Conservation (phyloP, 1,140 invertebrate genomes). For the Armadillidium nasatum region DNA sequence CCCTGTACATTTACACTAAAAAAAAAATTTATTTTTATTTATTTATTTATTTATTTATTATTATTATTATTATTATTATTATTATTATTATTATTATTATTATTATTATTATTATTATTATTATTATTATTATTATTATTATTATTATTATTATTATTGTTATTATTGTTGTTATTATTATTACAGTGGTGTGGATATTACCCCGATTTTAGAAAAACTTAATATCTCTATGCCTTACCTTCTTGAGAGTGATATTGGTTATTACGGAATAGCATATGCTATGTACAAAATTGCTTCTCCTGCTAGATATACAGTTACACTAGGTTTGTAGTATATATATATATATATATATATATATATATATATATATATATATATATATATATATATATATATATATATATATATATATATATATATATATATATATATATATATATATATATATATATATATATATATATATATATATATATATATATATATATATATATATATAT, state of each 20-base stretch:
- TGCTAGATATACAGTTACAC: slow-evolving; percentile 78
- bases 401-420: slow-evolving; percentile 16
- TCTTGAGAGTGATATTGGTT: slow-evolving; percentile 71
- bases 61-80: slow-evolving; percentile 35
- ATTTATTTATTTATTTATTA: too few species aligned
- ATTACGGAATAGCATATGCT: slow-evolving; percentile 79
- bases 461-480: slow-evolving; percentile 19
- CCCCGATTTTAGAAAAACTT: slow-evolving; percentile 66
- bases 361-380: slow-evolving; percentile 26
- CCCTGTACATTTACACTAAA: too few species aligned
- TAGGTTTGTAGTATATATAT: slow-evolving; percentile 58
- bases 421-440: slow-evolving; percentile 20
- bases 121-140: too few species aligned
- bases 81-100: too few species aligned
- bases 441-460: slow-evolving; percentile 24
- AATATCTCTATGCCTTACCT: slow-evolving; percentile 71
- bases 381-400: slow-evolving; percentile 25
- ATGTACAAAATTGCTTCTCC: slow-evolving; percentile 89
- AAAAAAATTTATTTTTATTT: too few species aligned
- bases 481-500: neutral
- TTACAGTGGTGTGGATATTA: slow-evolving; percentile 81
- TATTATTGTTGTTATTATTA: too few species aligned
- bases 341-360: slow-evolving; percentile 48
- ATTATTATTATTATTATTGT: too few species aligned
- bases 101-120: too few species aligned